These are phyloP conservation scores for Caenorhabditis angaria DNA, from an alignment of 2,888 invertebrate genomes.

Conservation along the genomic window DNA sequence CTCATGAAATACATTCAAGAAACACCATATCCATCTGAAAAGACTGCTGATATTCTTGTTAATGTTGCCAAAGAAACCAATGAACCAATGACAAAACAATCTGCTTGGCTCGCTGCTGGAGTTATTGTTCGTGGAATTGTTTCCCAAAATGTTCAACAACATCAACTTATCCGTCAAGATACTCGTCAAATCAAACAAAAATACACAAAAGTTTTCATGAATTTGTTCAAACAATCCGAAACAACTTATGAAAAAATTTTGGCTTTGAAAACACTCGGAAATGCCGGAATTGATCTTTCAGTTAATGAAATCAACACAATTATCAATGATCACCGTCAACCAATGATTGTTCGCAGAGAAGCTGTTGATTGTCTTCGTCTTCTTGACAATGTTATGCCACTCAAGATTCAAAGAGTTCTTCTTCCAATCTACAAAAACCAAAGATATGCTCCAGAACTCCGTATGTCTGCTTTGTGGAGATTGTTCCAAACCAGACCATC, in stretches of 20 bases:
- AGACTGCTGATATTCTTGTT: slow-evolving; percentile 41
- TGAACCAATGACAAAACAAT: slow-evolving; percentile 39
- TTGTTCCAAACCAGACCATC: slow-evolving; percentile 60
- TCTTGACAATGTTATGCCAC: slow-evolving; percentile 44
- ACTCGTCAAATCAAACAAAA: slow-evolving; percentile 42
- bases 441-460: slow-evolving; percentile 57
- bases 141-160: slow-evolving; percentile 23
- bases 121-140: slow-evolving; percentile 45
- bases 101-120: slow-evolving; percentile 52
- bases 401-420: slow-evolving; percentile 45
- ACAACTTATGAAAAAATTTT: slow-evolving; percentile 63
- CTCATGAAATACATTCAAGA: slow-evolving; percentile 56
- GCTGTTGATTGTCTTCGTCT: slow-evolving; percentile 67
- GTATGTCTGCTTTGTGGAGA: slow-evolving; percentile 60
- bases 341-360: slow-evolving; percentile 57
- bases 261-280: slow-evolving; percentile 66
- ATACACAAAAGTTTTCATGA: slow-evolving; percentile 46
- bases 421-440: slow-evolving; percentile 64
- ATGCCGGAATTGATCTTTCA: slow-evolving; percentile 64
- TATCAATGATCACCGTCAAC: slow-evolving; percentile 55
- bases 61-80: slow-evolving; percentile 36
- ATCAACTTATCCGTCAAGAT: slow-evolving; percentile 50
- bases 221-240: slow-evolving; percentile 47
- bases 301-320: slow-evolving; percentile 64
- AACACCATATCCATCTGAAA: slow-evolving; percentile 50